Evolutionary conservation across 2,888 invertebrate genomes (phyloP), one percentile per base, ranked within the genome.

Genomic region (Hedya salicella): DNA sequence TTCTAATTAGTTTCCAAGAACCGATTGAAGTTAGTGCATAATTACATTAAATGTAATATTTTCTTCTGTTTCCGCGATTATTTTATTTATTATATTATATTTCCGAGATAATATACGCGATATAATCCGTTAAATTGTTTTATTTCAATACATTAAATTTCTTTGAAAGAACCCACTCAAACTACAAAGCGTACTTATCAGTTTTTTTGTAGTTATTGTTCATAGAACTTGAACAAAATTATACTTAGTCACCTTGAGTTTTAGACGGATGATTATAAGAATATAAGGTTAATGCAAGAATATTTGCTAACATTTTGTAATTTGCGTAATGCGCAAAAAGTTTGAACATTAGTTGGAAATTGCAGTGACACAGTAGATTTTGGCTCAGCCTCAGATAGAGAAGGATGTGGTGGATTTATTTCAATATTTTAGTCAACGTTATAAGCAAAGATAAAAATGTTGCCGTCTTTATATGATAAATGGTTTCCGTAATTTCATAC

Each of bases 241-340:
- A 52, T 36, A 40, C 21, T 40, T 40, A 39, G 42, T 57, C 50
- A 64, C 57, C 57, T 64, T 66, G 65, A 21, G 11, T 21, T 60
- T 65, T 30, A 14, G 52, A 59, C 32, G 60, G 60, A 32, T 54
- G 60, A 66, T 66, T 66, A 54, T 48, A 46, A 25, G 21, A 25
- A 46, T 42, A 49, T 60, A 39, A 32, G 36, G 60, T 21, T 60
- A 66, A 60, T 54, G 60, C 44, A 52, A 16, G 42, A 50, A 50
- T 57, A 64, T 60, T 60, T 48, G 46, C 60, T 48, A 16, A 53
- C 53, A 32, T 13, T 21, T 46, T 25, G 52, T 39, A 25, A 53
- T 66, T 60, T 42, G 21, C 9, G 46, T 60, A 40, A 66, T 61
- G 60, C 53, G 65, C 53, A 66, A 66, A 66, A 66, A 66, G 32